Conservation (phyloP, 2,888 invertebrate species). For the Mythimna impura region DNA sequence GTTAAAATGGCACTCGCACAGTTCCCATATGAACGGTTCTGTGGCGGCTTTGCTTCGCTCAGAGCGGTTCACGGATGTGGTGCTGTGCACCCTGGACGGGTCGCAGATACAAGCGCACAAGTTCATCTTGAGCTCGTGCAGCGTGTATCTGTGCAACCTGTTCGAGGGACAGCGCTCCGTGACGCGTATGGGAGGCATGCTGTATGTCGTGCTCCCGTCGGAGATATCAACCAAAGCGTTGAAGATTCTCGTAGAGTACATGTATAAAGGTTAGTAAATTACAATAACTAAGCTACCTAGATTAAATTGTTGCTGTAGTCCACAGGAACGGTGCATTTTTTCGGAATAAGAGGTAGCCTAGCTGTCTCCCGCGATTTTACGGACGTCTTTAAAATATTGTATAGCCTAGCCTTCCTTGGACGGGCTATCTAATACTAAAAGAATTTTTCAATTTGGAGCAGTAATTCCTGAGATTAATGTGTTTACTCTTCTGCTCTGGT, state of each 20-base stretch:
- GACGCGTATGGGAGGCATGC: constrained; percentile 87
- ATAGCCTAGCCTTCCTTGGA: too few relatives aligned
- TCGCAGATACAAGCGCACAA: constrained; percentile 96
- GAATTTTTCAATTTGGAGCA: too few relatives aligned
- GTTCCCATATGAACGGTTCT: constrained; percentile 95
- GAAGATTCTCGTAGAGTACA: constrained; percentile 95
- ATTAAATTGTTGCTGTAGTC: neutral
- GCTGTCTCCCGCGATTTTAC: too few relatives aligned
- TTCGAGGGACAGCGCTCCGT: constrained; percentile 88
- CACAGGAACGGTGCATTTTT: neutral
- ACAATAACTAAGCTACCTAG: neutral
- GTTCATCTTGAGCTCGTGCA: constrained; percentile 95
- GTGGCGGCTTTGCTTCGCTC: constrained; percentile 94
- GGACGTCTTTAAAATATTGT: too few relatives aligned
- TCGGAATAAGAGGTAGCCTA: neutral
- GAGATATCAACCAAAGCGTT: constrained; percentile 95
- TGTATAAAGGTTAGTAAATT: constrained; percentile 92
- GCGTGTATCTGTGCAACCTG: constrained; percentile 87
- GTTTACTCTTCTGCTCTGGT: neutral
- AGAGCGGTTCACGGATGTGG: constrained; percentile 95
- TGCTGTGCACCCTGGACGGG: constrained; percentile 94
- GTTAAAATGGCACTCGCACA: constrained; percentile 97
- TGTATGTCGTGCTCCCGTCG: constrained; percentile 94
- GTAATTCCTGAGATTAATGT: too few relatives aligned
- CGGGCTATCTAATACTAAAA: too few relatives aligned